Base-by-base conservation (phyloP, 2,797 vertebrate species). In the Acipenser transmontanus region DNA sequence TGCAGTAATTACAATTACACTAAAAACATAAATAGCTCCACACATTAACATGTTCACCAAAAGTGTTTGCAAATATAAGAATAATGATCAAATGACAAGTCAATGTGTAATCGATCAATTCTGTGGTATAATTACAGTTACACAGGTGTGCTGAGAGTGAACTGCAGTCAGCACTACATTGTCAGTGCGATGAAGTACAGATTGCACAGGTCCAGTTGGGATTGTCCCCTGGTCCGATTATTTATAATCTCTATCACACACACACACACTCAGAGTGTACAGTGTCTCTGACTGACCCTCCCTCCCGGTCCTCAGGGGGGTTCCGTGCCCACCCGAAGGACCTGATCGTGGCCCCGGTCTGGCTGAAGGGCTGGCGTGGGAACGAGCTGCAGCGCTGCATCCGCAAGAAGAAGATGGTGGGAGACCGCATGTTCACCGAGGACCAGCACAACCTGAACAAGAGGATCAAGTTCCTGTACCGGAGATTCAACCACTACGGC, bases 281-380 rank as follows among this genome's bases (percentile, higher is more conserved):
- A 52, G 60, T 7, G 7, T 4, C 66, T 9, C 67, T n/a, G 61
- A 49, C 7, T 34, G 34, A 17, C 9, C 57, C 50, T 13, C 0
- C 8, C 57, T 57, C 70, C 71, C 17, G 72, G 3, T 64, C 54
- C 69, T 34, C 81, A 99, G 97, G 95, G 0, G 90, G 88, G 68
- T 99, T 99, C 73, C 88, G 91, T 76, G 87, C 84, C 7, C 96
- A 98, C 66, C 97, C 97, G 0, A 93, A 91, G 82, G 84, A 89
- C 64, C 77, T 96, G 61, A 94, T 98, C 6, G 3, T 8, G 1
- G 95, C 86, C 4, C 96, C 96, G 1, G 65, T 11, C 49, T 98
- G 97, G 95, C 71, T 99, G 73, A 89, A 83, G 59, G 97, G 83
- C 65, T 98, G 95, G 87, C 82, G 65, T 47, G 95, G 97, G 8